Base-by-base conservation (phyloP, 2,888 invertebrate species). In the Macrophya alboannulata region DNA sequence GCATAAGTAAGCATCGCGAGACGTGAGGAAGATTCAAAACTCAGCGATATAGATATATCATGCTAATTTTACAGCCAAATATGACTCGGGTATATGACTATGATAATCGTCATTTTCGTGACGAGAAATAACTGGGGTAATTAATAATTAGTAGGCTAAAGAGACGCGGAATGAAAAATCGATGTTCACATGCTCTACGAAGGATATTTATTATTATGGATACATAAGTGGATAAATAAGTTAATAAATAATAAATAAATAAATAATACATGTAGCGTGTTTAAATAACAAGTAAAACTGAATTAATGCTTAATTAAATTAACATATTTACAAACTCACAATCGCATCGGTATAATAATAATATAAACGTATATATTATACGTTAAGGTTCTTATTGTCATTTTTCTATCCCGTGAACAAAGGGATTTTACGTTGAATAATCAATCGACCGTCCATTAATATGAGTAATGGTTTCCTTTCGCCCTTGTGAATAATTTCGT, bases 191-290 rank as follows among this genome's bases (percentile, higher is more conserved):
- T 37, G 31, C 37, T 21, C 5, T 74, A 12, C 9, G 25, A 71
- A 40, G 3, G 15, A 43, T 74, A 43, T 81, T 81, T 62, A 81
- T 81, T 81, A 51, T 25, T 2, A 81, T 59, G 25, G 17, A 62
- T 59, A 40, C n/a, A 21, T 79, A 40, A 40, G n/a, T 79, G 43
- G 59, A 62, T 71, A 51, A 68, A 82, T 82, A 45, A 82, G 2
- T 83, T 9, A 15, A 48, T 83, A 68, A 81, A 83, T 82, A 81
- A 77, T 76, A 15, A 76, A 76, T 51, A 76, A 51, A 51, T 81
- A 62, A 81, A 81, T 62, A 51, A 81, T 81, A 40, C 77, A 25
- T 17, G 51, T 51, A 37, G 31, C 15, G 21, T 62, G 21, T 21
- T 9, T 21, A 12, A 8, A 31, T 31, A 21, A 55, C 37, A 21